Base-by-base conservation (phyloP, 2,888 invertebrate species). In the Macaria liturata region DNA sequence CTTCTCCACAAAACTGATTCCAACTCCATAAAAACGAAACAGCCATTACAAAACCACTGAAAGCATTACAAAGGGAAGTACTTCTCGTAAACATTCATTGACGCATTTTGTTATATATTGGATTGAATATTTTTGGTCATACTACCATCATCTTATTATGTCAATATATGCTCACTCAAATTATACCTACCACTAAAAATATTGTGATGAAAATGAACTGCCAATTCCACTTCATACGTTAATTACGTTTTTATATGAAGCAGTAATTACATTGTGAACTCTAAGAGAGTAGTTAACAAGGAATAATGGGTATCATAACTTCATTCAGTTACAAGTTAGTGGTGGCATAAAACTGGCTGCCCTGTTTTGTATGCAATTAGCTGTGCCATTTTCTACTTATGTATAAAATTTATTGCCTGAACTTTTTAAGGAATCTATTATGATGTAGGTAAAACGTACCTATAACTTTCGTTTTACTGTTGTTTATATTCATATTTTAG, bases 211-310 rank as follows among this genome's bases (percentile, higher is more conserved):
- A 20, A 20, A 20, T 20, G 20, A 20, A 20, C 20, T 20, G 20
- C 20, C 20, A 20, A 20, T 20, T 20, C 39, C 34, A 55, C 46
- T 50, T 42, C 31, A 52, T 47, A 46, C 56, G 57, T 57, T 62
- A 62, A 66, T 64, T 68, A 68, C 64, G 37, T 59, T 66, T 68
- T 69, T 67, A 59, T 57, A 71, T 67, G 66, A 65, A 58, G 58
- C 61, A 49, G 62, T 70, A 69, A 71, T 69, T 70, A 69, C 65
- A 60, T 66, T 64, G 66, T 68, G 65, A 67, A 68, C 65, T 67
- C 64, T 64, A 67, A 69, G 69, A 71, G 66, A 62, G 69, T 66
- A 69, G 66, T 69, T 68, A 70, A 65, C 56, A 53, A 62, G 62
- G 69, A 70, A 57, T 57, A 66, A 70, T 67, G 66, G 66, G 5